These are phyloP conservation scores for Lutjanus campechanus DNA, from an alignment of 2,797 vertebrate species.

Conservation along the genomic window DNA sequence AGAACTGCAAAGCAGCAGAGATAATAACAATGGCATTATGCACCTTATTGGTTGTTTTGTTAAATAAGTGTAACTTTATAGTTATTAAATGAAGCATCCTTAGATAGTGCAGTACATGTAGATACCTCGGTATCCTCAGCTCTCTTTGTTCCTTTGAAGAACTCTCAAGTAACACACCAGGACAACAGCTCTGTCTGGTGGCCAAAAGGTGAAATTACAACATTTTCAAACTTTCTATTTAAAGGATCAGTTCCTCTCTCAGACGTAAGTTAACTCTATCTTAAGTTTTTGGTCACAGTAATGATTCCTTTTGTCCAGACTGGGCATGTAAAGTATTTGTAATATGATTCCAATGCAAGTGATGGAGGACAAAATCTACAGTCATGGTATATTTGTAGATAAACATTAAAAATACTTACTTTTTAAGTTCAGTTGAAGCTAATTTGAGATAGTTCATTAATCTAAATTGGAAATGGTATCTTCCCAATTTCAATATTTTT, in stretches of 20 bases:
- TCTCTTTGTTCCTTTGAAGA: conserved; percentile 50
- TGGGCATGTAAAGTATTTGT: background rate
- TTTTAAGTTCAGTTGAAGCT: background rate
- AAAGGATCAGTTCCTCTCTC: background rate
- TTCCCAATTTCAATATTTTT: background rate
- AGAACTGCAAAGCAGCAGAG: conserved; percentile 53
- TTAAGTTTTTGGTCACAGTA: background rate
- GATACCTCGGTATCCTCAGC: conserved; percentile 70
- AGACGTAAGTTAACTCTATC: background rate
- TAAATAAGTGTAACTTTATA: background rate
- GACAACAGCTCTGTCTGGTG: conserved; percentile 59
- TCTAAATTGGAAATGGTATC: background rate
- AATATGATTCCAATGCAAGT: background rate
- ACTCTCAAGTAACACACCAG: conserved; percentile 50
- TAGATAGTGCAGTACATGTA: background rate
- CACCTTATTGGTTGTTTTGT: background rate
- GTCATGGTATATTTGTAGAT: background rate
- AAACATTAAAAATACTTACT: background rate
- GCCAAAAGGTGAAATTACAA: conserved; percentile 48
- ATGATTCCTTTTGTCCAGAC: background rate
- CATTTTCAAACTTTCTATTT: background rate
- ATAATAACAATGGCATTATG: background rate
- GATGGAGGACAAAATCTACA: background rate
- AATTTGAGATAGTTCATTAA: background rate
- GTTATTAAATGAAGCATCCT: background rate